A percentile compares a stretch with the other conserved stretches of the same genome.
Evolutionary conservation across 2,797 vertebrate species (phyloP).

Genomic region (Erpetoichthys calabaricus): DNA sequence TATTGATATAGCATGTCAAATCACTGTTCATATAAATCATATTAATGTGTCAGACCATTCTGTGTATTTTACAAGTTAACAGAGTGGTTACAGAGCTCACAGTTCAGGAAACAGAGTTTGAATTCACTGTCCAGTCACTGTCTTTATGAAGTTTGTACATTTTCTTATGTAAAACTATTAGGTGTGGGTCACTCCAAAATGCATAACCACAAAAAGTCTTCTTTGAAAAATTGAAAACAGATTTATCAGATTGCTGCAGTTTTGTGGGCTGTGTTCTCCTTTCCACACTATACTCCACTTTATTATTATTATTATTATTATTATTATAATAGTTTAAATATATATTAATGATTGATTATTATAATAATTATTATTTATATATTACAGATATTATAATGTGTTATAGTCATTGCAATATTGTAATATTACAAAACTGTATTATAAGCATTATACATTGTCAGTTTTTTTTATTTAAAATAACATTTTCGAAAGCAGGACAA

Average conservation of each 20-base stretch:
- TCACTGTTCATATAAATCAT: no score
- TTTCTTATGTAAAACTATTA: slow-evolving; percentile 1
- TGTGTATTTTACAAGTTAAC: no score
- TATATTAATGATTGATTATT: background rate
- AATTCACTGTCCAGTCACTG: no score
- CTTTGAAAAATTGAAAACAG: background rate
- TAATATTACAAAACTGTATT: no score
- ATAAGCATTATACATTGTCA: no score
- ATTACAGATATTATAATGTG: background rate
- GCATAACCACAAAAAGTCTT: slow-evolving; percentile 2
- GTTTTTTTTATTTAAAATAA: no score
- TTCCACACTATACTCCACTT: background rate
- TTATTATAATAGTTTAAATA: background rate
- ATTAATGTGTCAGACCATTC: no score
- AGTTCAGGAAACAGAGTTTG: no score
- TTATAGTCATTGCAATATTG: background rate
- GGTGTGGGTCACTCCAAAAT: background rate
- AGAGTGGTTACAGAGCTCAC: no score
- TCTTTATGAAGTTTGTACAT: no score
- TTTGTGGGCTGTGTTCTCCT: background rate
- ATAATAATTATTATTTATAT: background rate
- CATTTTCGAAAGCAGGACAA: no score
- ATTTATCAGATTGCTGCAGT: background rate
- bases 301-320: background rate
- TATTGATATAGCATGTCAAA: no score